Evolutionary conservation across 37 sponge, comb jelly and placozoan genomes (phyloP).

Genomic region (Mnemiopsis leidyi): DNA sequence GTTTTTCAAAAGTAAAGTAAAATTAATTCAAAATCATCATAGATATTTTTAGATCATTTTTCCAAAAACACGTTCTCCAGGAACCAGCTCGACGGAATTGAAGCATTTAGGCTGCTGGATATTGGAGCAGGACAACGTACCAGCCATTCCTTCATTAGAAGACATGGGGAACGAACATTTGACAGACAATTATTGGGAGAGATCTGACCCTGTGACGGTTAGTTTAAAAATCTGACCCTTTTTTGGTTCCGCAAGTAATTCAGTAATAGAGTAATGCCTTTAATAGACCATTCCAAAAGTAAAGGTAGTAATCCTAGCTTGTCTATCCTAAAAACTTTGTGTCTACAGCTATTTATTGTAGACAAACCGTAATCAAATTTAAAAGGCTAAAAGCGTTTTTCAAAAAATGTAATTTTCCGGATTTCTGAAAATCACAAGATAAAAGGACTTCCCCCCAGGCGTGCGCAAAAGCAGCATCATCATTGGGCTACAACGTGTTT

Average conservation of each 20-base stretch:
- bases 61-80: neutral
- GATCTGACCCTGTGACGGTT: conserved; percentile 35
- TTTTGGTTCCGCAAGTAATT: neutral
- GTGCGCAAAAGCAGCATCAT: conserved; percentile 42
- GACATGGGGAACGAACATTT: neutral
- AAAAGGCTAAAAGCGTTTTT: too few relatives aligned
- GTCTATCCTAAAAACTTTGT: neutral
- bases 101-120: conserved; percentile 53
- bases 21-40: neutral
- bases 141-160: conserved; percentile 22
- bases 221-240: neutral
- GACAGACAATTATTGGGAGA: conserved; percentile 2
- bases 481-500: conserved; percentile 37
- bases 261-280: too few relatives aligned
- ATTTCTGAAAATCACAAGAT: too few relatives aligned
- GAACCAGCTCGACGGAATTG: conserved; percentile 23
- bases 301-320: neutral
- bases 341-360: neutral
- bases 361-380: neutral
- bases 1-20: too few relatives aligned
- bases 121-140: neutral
- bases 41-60: neutral
- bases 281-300: neutral
- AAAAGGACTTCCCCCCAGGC: neutral
- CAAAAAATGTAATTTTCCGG: too few relatives aligned